Conservation (phyloP, 2,797 vertebrate species). For the Tachyglossus aculeatus region DNA sequence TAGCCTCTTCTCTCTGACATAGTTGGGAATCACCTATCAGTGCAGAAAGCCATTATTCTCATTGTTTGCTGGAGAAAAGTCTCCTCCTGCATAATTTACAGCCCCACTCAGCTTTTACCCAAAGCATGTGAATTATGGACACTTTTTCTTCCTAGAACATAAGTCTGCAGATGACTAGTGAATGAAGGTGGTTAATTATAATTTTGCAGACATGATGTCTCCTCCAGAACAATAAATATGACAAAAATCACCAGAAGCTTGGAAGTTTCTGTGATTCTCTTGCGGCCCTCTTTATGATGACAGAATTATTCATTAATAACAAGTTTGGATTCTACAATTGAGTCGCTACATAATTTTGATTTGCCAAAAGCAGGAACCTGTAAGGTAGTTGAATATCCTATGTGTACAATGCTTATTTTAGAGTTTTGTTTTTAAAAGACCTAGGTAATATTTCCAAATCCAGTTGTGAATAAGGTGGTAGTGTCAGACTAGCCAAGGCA, state of each 20-base stretch:
- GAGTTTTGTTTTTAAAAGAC: neutral
- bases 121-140: slow-evolving; percentile 26
- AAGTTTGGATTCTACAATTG: neutral
- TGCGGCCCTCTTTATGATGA: neutral
- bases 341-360: neutral
- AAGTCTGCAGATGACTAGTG: neutral
- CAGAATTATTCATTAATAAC: neutral
- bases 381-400: neutral
- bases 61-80: slow-evolving; percentile 4
- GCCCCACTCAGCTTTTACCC: neutral
- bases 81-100: slow-evolving; percentile 11
- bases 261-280: neutral
- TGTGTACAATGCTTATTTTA: neutral
- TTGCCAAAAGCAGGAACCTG: neutral
- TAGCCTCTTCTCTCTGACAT: neutral
- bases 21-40: neutral
- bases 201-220: slow-evolving; percentile 1
- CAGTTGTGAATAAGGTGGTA: neutral
- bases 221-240: neutral
- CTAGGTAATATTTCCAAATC: neutral
- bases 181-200: neutral
- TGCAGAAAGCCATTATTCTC: neutral
- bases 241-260: neutral
- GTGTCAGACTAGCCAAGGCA: too few species aligned
- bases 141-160: slow-evolving; percentile 6